These are phyloP conservation scores for Mirza zaza DNA, from an alignment of 2,113 vertebrate genomes.

Conservation along the genomic window DNA sequence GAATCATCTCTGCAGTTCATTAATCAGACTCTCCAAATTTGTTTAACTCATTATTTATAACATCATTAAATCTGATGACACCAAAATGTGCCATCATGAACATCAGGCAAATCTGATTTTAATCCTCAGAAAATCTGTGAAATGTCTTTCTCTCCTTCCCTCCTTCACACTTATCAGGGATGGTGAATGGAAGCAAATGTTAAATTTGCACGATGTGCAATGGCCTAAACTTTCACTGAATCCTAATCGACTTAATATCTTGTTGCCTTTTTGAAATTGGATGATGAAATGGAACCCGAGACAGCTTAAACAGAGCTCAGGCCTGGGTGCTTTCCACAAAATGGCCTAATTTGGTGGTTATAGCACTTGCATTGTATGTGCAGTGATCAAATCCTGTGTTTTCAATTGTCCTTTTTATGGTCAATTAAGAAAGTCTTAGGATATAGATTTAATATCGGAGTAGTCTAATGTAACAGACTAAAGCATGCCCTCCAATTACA, in stretches of 20 bases:
- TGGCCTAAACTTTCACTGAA: slow-evolving; percentile 22
- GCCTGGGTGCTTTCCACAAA: background rate
- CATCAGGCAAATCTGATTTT: slow-evolving; percentile 40
- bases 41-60: slow-evolving; percentile 60
- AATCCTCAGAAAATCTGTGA: slow-evolving; percentile 36
- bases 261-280: slow-evolving; percentile 53
- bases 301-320: slow-evolving; percentile 10
- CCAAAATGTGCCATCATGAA: slow-evolving; percentile 38
- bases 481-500: slow-evolving; percentile 11
- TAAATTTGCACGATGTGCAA: background rate
- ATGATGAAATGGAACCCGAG: slow-evolving; percentile 47
- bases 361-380: background rate
- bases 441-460: slow-evolving; percentile 52
- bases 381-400: slow-evolving; percentile 55
- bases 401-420: slow-evolving; percentile 75
- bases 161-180: background rate
- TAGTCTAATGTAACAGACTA: slow-evolving; percentile 39
- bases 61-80: slow-evolving; percentile 57
- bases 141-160: background rate
- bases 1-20: slow-evolving; percentile 29
- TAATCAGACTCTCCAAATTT: slow-evolving; percentile 47
- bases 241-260: slow-evolving; percentile 71
- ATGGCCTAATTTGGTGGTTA: slow-evolving; percentile 52
- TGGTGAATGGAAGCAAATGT: slow-evolving; percentile 46
- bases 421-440: slow-evolving; percentile 67